These are phyloP conservation scores for Idaea straminata DNA, from an alignment of 2,888 invertebrate species.

Conservation along the genomic window DNA sequence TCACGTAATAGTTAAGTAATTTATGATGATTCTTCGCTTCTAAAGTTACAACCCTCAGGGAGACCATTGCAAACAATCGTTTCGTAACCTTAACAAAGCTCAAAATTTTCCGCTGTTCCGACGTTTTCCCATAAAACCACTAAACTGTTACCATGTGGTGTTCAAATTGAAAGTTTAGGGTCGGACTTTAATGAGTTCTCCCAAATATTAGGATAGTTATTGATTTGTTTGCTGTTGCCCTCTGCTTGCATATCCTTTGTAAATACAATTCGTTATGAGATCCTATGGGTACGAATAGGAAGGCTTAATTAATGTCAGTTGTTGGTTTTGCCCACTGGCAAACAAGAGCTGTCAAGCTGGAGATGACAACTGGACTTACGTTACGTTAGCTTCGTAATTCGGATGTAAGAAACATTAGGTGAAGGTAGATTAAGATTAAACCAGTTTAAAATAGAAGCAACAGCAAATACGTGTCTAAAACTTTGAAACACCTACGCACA, in stretches of 20 bases:
- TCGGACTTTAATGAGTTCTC: neutral
- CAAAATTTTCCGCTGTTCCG: neutral
- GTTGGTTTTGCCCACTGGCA: neutral
- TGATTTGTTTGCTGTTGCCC: neutral
- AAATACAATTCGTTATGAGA: neutral
- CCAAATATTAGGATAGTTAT: slow-evolving; percentile 1
- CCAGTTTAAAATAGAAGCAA: neutral
- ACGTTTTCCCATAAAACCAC: neutral
- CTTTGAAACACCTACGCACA: neutral
- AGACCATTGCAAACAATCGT: neutral
- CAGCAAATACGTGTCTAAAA: neutral
- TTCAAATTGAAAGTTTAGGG: slow-evolving; percentile 1
- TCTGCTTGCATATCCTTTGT: neutral
- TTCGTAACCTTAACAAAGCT: neutral
- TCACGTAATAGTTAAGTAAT: neutral
- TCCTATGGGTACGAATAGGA: neutral
- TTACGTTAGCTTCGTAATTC: neutral
- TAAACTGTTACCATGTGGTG: neutral
- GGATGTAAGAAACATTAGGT: too few species aligned
- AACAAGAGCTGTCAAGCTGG: neutral
- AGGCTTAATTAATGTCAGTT: neutral
- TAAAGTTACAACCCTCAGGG: neutral
- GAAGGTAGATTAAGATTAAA: too few species aligned
- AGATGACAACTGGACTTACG: neutral
- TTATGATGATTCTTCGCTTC: neutral